Evolutionary conservation across 2,888 invertebrate species (phyloP).

Genomic region (Vanessa cardui): DNA sequence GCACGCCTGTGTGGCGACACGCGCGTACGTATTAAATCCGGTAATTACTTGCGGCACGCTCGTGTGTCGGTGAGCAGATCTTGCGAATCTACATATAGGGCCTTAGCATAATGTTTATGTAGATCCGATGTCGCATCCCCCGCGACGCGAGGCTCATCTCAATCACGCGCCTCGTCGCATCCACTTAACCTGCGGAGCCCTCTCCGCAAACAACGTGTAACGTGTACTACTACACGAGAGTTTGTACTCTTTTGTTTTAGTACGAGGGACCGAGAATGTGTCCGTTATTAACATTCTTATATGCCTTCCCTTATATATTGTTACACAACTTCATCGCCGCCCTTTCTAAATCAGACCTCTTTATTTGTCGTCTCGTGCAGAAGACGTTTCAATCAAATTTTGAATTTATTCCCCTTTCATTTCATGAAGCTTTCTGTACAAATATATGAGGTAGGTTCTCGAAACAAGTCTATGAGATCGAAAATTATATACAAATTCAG

Average conservation of each 20-base stretch:
- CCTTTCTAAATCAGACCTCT: too few relatives aligned
- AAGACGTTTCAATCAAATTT: too few relatives aligned
- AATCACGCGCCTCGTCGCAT: constrained; percentile 15
- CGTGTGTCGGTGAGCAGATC: background rate
- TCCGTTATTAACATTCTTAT: constrained; percentile 3
- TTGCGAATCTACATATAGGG: background rate
- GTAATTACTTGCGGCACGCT: background rate
- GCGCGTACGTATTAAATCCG: background rate
- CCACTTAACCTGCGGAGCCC: constrained; percentile 14
- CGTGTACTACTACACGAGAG: constrained; percentile 4
- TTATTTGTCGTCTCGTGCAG: too few relatives aligned
- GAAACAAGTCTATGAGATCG: too few relatives aligned
- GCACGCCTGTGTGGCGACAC: background rate
- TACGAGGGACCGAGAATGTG: background rate
- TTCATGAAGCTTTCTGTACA: too few relatives aligned
- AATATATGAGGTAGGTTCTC: too few relatives aligned
- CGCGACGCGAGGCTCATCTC: constrained; percentile 1
- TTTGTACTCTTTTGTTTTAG: constrained; percentile 7
- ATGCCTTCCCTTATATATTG: background rate
- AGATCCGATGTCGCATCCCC: background rate
- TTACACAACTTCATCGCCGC: background rate
- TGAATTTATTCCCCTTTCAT: too few relatives aligned
- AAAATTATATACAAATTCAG: too few relatives aligned
- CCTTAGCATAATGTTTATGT: background rate
- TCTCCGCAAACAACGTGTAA: constrained; percentile 16